phyloP scores from a whole-genome alignment of 2,888 invertebrate genomes.

The Eurytoma californica region DNA sequence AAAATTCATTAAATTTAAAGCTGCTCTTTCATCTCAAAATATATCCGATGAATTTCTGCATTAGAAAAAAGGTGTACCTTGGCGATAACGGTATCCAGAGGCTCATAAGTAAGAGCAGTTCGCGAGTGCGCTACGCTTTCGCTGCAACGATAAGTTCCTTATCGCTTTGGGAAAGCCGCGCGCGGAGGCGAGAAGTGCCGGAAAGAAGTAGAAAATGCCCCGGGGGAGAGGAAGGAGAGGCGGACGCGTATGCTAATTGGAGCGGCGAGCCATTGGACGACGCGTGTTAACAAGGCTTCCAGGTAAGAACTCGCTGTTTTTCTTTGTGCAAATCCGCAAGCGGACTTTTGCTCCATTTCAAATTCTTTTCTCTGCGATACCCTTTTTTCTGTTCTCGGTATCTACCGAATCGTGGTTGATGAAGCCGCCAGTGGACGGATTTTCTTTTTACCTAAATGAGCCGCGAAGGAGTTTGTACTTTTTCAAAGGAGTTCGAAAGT shows the following conservation, averaged over 20 bases:
- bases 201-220: conserved; percentile 22
- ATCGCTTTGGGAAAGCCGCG: conserved; percentile 53
- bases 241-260: conserved; percentile 51
- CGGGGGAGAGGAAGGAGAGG: neutral
- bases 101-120: no score
- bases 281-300: conserved; percentile 51
- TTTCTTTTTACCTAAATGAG: neutral
- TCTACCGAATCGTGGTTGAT: neutral
- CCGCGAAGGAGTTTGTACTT: neutral
- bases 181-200: conserved; percentile 24
- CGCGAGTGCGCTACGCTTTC: no score
- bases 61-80: no score
- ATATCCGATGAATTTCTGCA: no score
- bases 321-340: neutral
- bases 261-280: conserved; percentile 27
- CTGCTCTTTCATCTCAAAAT: no score
- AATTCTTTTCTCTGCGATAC: neutral
- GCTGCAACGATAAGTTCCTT: conserved; percentile 49
- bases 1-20: no score
- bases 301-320: conserved; percentile 17
- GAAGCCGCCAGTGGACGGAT: neutral
- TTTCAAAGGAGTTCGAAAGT: neutral
- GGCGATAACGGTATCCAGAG: no score
- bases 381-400: neutral
- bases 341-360: no score